phyloP scores from a whole-genome alignment of 2,113 vertebrate species.

The Caranx ignobilis region DNA sequence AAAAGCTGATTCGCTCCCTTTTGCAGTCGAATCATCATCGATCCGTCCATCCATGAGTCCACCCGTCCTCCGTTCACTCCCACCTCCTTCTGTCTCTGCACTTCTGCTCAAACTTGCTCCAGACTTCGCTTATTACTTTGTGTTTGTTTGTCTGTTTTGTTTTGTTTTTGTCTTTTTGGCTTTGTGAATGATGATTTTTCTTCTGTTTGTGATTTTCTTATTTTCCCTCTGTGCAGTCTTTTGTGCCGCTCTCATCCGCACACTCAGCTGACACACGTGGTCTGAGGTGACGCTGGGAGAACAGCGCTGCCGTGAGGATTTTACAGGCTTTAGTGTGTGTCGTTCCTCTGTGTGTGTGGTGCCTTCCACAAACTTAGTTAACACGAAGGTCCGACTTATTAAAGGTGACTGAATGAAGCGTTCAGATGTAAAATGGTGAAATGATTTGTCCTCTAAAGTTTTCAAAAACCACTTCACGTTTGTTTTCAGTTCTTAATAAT shows the following conservation, averaged over 20 bases:
- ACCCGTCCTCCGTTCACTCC: background rate
- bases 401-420: too few species aligned
- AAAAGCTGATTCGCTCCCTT: background rate
- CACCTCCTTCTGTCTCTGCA: background rate
- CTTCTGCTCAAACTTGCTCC: background rate
- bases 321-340: too few species aligned
- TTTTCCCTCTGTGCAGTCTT: background rate
- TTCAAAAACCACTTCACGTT: too few species aligned
- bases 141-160: background rate
- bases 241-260: conserved; percentile 27
- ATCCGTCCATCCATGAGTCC: background rate
- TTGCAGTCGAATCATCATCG: background rate
- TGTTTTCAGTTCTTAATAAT: too few species aligned
- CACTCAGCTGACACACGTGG: background rate
- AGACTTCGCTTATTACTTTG: background rate
- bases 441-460: too few species aligned
- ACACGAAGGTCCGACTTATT: too few species aligned
- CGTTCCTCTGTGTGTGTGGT: too few species aligned
- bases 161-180: background rate
- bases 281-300: background rate
- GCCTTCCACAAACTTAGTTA: too few species aligned
- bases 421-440: too few species aligned
- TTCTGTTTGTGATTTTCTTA: conserved; percentile 7
- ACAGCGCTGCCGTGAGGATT: too few species aligned
- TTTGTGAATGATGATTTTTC: conserved; percentile 2